Conservation (phyloP, 2,797 vertebrate species). For the Limnodromus scolopaceus region DNA sequence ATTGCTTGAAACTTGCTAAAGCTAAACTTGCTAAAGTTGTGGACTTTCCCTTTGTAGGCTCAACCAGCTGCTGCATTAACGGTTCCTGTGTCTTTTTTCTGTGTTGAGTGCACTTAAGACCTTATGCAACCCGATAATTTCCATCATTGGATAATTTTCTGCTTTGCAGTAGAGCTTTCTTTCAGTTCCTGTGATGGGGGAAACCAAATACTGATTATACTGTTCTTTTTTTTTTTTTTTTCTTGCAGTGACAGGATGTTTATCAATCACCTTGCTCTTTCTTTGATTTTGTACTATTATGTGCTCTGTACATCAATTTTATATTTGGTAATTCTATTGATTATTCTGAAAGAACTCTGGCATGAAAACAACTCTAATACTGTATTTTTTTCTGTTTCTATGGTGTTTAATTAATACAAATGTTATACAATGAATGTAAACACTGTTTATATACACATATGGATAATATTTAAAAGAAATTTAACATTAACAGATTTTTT, state of each 20-base stretch:
- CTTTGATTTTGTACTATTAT: neutral
- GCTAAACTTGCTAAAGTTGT: neutral
- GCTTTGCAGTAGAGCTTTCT: rapidly evolving
- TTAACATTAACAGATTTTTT: neutral
- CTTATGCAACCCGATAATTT: slow-evolving; percentile 8
- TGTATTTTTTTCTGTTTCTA: neutral
- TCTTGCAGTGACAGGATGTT: neutral
- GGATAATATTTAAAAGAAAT: neutral
- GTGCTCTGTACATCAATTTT: neutral
- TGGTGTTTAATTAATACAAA: neutral
- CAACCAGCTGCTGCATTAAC: neutral
- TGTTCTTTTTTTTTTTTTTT: neutral
- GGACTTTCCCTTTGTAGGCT: neutral
- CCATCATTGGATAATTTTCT: neutral
- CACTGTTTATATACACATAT: neutral
- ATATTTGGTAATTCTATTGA: neutral
- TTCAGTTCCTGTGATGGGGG: neutral
- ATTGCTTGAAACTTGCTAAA: neutral
- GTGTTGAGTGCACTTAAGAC: rapidly evolving
- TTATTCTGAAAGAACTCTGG: neutral
- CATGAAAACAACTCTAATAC: neutral
- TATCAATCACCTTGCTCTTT: neutral
- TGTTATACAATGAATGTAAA: neutral
- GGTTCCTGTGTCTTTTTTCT: neutral
- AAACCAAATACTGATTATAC: neutral